A percentile compares a stretch with the other conserved stretches of the same genome.
phyloP scores from a whole-genome alignment of 1,140 invertebrate genomes.

The Ectropis grisescens region DNA sequence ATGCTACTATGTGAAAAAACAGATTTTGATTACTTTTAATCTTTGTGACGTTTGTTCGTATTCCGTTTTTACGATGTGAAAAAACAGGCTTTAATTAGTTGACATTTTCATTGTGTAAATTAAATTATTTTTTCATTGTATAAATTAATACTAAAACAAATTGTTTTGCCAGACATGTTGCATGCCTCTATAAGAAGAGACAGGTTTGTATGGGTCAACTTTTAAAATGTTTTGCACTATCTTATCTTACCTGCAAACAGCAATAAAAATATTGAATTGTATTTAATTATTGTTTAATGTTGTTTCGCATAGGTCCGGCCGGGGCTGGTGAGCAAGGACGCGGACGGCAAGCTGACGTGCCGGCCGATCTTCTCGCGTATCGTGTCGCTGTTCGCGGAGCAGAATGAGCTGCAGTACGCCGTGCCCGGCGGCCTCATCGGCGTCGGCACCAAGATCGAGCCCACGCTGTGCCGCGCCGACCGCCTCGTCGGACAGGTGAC shows the following conservation, averaged over 20 bases:
- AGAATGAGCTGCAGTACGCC: slow-evolving; percentile 98
- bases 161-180: no score
- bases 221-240: no score
- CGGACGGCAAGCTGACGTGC: slow-evolving; percentile 95
- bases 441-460: slow-evolving; percentile 99
- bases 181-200: no score
- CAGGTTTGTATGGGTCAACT: no score
- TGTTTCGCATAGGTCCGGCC: slow-evolving; percentile 95
- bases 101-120: no score
- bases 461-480: slow-evolving; percentile 97
- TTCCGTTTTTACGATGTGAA: no score
- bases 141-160: no score
- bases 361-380: slow-evolving; percentile 97
- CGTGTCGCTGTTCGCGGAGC: slow-evolving; percentile 98
- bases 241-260: no score
- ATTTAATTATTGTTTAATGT: no score
- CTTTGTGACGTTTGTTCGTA: no score
- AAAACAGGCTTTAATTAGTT: no score
- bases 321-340: slow-evolving; percentile 95
- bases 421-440: slow-evolving; percentile 99
- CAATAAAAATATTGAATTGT: not conserved
- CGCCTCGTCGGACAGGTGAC: slow-evolving; percentile 92
- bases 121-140: not conserved
- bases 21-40: no score
- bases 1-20: not conserved